phyloP scores from a whole-genome alignment of 2,888 invertebrate species.

The Tupiocoris notatus region DNA sequence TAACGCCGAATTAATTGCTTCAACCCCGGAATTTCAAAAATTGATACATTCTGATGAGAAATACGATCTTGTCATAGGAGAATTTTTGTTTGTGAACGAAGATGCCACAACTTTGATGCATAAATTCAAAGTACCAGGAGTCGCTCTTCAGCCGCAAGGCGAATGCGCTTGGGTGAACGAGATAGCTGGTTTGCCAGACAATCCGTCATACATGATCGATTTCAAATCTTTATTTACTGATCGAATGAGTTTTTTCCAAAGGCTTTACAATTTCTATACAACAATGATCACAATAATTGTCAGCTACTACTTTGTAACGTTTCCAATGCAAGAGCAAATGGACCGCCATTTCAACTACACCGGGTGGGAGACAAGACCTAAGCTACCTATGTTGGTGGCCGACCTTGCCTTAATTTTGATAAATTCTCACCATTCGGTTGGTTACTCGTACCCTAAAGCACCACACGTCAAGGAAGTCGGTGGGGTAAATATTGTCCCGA shows the following conservation, averaged over 20 bases:
- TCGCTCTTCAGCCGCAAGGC: conserved; percentile 31
- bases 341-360: conserved; percentile 36
- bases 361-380: conserved; percentile 44
- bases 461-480: conserved; percentile 82
- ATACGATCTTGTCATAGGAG: conserved; percentile 42
- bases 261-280: conserved; percentile 29
- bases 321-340: conserved; percentile 14
- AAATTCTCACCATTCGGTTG: conserved; percentile 46
- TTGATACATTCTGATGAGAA: conserved; percentile 38
- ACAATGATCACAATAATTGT: background rate
- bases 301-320: conserved; percentile 13
- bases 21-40: conserved; percentile 3
- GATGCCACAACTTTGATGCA: conserved; percentile 42
- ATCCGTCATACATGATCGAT: conserved; percentile 43
- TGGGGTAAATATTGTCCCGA: conserved; percentile 75
- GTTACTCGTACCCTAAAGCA: conserved; percentile 53
- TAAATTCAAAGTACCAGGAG: conserved; percentile 45
- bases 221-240: conserved; percentile 35
- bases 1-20: background rate
- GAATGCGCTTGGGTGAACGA: conserved; percentile 43
- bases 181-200: conserved; percentile 37
- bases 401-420: conserved; percentile 46
- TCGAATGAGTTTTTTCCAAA: conserved; percentile 29
- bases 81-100: conserved; percentile 42
- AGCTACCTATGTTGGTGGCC: conserved; percentile 42